phyloP scores from a whole-genome alignment of 1,140 invertebrate genomes.

The Aphaenogaster ashmeadi region DNA sequence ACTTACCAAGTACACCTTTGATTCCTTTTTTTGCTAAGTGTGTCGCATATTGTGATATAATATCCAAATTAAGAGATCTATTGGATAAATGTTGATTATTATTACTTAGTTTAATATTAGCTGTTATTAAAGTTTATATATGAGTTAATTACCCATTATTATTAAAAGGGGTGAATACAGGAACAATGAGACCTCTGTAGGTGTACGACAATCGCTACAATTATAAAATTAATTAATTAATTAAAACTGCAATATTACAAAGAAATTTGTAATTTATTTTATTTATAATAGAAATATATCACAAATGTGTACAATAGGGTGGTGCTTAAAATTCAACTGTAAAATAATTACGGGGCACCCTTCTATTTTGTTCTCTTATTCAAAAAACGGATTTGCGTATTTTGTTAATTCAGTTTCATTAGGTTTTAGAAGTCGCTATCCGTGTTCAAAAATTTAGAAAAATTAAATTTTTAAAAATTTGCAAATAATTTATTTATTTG shows the following conservation, averaged over 20 bases:
- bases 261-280: background rate
- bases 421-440: too few species aligned
- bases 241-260: background rate
- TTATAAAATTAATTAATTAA: conserved; percentile 22
- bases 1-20: conserved; percentile 90
- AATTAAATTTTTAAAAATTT: too few species aligned
- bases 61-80: conserved; percentile 87
- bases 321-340: too few species aligned
- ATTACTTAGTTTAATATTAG: conserved; percentile 7
- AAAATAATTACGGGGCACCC: too few species aligned
- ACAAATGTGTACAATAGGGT: background rate
- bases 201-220: conserved; percentile 64
- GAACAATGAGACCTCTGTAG: conserved; percentile 89
- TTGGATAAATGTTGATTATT: conserved; percentile 52
- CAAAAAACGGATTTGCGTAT: too few species aligned
- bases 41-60: conserved; percentile 89
- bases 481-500: too few species aligned
- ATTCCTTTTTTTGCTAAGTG: conserved; percentile 88
- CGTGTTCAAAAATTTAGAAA: too few species aligned
- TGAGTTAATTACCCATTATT: conserved; percentile 86
- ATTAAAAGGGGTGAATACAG: conserved; percentile 90
- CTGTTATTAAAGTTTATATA: background rate
- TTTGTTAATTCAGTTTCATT: too few species aligned
- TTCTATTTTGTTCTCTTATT: too few species aligned
- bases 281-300: background rate